A percentile compares a stretch with the other conserved stretches of the same genome.
These are phyloP conservation scores for Choristoneura fumiferana DNA, from an alignment of 1,140 invertebrate species.

Conservation along the genomic window DNA sequence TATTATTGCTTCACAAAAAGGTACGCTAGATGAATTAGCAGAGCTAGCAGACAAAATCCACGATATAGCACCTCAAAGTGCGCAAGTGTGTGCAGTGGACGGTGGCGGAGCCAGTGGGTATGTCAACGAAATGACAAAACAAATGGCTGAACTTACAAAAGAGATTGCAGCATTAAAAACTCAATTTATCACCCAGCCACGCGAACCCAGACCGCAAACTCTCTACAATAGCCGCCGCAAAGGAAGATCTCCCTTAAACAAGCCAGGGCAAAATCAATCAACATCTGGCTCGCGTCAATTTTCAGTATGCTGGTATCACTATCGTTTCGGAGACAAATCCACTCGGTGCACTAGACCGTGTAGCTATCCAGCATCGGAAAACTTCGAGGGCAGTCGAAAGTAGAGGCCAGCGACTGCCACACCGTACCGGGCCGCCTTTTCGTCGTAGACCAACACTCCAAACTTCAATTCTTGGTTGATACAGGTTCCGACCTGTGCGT, in stretches of 20 bases:
- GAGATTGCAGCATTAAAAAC: background rate
- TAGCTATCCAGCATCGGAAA: background rate
- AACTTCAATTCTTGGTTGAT: background rate
- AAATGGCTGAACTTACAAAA: background rate
- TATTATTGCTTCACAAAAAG: constrained; percentile 2
- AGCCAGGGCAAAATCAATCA: background rate
- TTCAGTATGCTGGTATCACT: background rate
- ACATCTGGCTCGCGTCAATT: background rate
- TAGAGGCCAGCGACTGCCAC: constrained; percentile 4
- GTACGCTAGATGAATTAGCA: background rate
- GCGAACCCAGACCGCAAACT: background rate
- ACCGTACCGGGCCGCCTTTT: background rate
- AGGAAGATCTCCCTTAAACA: no score
- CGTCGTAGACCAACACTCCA: background rate
- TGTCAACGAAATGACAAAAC: background rate
- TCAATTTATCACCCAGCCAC: background rate
- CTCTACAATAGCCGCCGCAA: background rate
- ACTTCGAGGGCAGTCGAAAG: constrained; percentile 1
- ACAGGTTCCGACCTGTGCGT: background rate
- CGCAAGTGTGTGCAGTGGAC: background rate
- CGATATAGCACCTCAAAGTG: background rate
- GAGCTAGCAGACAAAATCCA: constrained; percentile 9
- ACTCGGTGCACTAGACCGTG: background rate
- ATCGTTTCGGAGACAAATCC: background rate
- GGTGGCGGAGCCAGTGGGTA: background rate